A percentile compares a stretch with the other conserved stretches of the same genome.
Evolutionary conservation across 2,797 vertebrate genomes (phyloP).

Genomic region (Chrysocyon brachyurus): DNA sequence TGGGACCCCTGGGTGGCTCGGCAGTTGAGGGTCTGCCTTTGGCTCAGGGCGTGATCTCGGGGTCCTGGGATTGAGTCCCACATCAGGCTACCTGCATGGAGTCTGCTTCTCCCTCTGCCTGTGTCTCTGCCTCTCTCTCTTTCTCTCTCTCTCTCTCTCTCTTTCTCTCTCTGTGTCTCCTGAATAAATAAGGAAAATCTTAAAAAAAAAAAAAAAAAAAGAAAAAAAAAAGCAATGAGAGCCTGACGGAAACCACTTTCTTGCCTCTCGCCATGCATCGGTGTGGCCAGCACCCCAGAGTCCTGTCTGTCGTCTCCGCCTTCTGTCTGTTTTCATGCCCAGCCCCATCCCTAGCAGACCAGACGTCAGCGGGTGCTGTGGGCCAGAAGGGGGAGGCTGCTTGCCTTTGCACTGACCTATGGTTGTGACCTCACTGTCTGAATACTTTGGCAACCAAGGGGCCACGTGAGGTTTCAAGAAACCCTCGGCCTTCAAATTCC

Average conservation of each 20-base stretch:
- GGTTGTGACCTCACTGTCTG: not conserved
- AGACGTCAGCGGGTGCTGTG: accelerated
- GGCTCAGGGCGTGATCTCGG: too few species aligned
- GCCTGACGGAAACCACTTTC: too few species aligned
- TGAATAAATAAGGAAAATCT: too few species aligned
- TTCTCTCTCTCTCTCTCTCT: too few species aligned
- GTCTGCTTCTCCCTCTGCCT: too few species aligned
- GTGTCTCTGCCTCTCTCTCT: too few species aligned
- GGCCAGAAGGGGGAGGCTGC: not conserved
- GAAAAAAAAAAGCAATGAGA: accelerated
- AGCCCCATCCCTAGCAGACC: too few species aligned
- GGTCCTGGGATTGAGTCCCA: too few species aligned
- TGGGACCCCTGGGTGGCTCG: too few species aligned
- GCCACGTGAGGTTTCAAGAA: not conserved
- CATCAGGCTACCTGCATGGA: too few species aligned
- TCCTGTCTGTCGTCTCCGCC: not conserved
- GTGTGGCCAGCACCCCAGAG: accelerated
- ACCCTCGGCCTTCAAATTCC: not conserved
- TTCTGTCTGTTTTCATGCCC: not conserved
- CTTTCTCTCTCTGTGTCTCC: too few species aligned
- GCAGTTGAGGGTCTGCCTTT: too few species aligned
- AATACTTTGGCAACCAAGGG: not conserved
- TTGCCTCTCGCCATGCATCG: accelerated
- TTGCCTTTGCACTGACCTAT: not conserved
- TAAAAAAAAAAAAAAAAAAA: not conserved